Conservation (phyloP, 2,888 invertebrate genomes). For the Hoplodrina blanda region DNA sequence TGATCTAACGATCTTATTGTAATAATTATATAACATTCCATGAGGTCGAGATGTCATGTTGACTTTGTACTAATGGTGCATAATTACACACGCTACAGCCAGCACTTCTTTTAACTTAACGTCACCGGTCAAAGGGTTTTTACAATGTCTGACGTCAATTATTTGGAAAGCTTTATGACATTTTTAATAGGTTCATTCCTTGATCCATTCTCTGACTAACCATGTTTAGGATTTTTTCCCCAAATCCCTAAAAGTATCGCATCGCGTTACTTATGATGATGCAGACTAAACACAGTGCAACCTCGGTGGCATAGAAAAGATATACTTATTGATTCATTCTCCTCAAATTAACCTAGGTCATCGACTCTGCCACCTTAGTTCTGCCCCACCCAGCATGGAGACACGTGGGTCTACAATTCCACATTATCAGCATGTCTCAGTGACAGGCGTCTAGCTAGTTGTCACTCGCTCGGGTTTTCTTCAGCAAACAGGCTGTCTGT, state of each 20-base stretch:
- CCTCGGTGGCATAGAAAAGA: background rate
- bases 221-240: background rate
- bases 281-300: background rate
- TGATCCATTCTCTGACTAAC: conserved; percentile 2
- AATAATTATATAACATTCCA: conserved; percentile 19
- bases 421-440: conserved; percentile 21
- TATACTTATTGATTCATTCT: background rate
- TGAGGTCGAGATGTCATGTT: conserved; percentile 3
- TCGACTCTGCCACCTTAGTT: conserved; percentile 15
- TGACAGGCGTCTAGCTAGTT: conserved; percentile 27
- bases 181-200: conserved; percentile 3
- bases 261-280: background rate
- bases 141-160: conserved; percentile 23
- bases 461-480: conserved; percentile 53
- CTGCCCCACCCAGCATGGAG: conserved; percentile 13
- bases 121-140: conserved; percentile 35
- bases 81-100: background rate
- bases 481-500: conserved; percentile 70
- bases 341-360: conserved; percentile 17
- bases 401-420: conserved; percentile 11
- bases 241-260: background rate
- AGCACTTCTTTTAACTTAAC: background rate
- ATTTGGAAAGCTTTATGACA: conserved; percentile 21
- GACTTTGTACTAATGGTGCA: conserved; percentile 4
- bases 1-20: conserved; percentile 18